Evolutionary conservation across 2,888 invertebrate species (phyloP), one percentile per base, ranked within the genome.

Genomic region (Campoplex capitator): DNA sequence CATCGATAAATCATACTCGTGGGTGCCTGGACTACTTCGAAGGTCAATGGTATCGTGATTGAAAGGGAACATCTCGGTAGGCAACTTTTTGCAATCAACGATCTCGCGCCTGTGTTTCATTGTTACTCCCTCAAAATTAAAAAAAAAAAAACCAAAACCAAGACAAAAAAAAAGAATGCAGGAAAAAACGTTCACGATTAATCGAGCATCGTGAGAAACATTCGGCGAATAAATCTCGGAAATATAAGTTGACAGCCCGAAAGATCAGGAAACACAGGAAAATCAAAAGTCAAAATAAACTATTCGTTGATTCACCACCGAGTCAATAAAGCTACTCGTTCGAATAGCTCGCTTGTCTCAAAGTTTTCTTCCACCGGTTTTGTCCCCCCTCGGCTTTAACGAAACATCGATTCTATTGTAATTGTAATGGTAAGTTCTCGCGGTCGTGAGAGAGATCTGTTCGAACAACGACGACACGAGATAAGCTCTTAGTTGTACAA

Each of bases 401-500:
- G 67, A 54, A 32, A 81, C 48, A 81, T 67, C n/a, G 81, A 74
- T 81, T 81, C 54, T 28, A 81, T 81, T 81, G 73, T 81, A 74
- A 73, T 42, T 54, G 73, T 81, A 81, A 81, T 81, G 48, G 74
- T 67, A 74, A 74, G 23, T 23, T 23, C n/a, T 74, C 65, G 81
- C n/a, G 48, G 23, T 67, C 65, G 81, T 42, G 81, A 74, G 28
- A 54, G 81, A 74, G 28, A n/a, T 67, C 54, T 51, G 51, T 65
- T 81, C 74, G 32, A 73, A 73, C 81, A 81, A 81, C 81, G 81
- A 81, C 81, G 81, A 81, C 81, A 74, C 65, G 74, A 74, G 65
- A 81, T 81, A 71, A 80, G 80, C 51, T 56, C 56, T 38, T 23
- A n/a, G 54, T 54, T 38, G 56, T 62, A 62, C 28, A 81, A 81